Evolutionary conservation across 2,888 invertebrate species (phyloP).

Genomic region (Leucania comma): DNA sequence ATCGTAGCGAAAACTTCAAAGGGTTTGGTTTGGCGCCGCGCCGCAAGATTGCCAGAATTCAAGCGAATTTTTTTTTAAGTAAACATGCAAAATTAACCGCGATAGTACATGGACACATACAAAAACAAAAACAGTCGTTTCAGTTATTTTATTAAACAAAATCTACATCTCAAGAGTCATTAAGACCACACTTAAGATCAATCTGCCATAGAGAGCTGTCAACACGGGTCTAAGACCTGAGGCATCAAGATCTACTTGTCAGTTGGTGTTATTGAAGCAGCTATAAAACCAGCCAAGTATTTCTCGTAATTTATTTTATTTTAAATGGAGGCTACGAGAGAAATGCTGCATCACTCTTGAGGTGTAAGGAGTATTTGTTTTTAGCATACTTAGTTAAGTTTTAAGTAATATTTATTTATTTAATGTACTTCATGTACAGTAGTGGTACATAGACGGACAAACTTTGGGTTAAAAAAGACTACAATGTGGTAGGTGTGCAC

Average conservation of each 20-base stretch:
- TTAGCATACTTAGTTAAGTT: neutral
- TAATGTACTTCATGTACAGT: no score
- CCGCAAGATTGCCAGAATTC: no score
- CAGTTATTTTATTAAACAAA: constrained; percentile 4
- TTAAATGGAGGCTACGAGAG: neutral
- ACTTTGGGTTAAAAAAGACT: no score
- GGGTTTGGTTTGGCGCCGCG: no score
- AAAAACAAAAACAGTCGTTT: no score
- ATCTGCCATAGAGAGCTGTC: constrained; percentile 15
- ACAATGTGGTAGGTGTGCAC: no score
- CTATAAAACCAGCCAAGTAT: constrained; percentile 1
- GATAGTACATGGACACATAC: no score
- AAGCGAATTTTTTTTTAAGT: no score
- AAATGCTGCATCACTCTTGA: neutral
- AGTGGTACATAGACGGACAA: no score
- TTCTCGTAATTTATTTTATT: constrained; percentile 7
- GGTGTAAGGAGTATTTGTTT: neutral
- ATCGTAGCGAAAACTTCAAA: no score
- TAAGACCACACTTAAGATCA: constrained; percentile 27
- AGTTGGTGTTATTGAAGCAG: constrained; percentile 5
- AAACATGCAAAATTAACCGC: no score
- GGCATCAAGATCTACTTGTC: constrained; percentile 30
- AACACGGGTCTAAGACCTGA: constrained; percentile 21
- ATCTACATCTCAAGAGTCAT: constrained; percentile 12
- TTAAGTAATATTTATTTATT: no score